A percentile compares a stretch with the other conserved stretches of the same genome.
Evolutionary conservation across 2,797 vertebrate genomes (phyloP).

Genomic region (Arctocebus calabarensis): DNA sequence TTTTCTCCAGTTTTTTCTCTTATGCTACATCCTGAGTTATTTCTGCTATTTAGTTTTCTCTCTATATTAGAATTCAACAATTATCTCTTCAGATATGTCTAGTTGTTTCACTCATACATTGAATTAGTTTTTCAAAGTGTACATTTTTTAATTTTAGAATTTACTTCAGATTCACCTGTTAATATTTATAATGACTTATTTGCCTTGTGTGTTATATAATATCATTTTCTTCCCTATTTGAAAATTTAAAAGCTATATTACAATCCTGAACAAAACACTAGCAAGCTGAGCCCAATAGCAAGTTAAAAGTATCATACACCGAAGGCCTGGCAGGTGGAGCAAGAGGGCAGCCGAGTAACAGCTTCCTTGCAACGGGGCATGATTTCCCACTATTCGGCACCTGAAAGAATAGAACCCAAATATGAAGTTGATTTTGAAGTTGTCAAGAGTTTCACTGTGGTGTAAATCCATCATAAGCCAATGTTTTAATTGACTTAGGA

Average conservation of each 20-base stretch:
- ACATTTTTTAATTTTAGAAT: neutral
- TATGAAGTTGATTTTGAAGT: no score
- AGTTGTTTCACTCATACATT: neutral
- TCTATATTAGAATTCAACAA: neutral
- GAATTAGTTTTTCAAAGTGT: slow-evolving; percentile 20
- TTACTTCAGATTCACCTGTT: neutral
- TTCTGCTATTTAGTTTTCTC: neutral
- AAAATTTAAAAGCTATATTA: neutral
- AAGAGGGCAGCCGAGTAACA: no score
- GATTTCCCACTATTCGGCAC: no score
- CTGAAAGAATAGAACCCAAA: no score
- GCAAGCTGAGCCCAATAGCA: neutral
- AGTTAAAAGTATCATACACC: neutral
- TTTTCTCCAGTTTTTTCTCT: neutral
- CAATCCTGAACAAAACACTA: neutral
- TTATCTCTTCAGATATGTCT: neutral
- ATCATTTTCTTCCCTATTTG: neutral
- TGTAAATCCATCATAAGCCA: no score
- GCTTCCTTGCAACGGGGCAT: no score
- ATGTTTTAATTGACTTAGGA: no score
- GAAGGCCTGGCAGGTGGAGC: no score
- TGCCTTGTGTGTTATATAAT: neutral
- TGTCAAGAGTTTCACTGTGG: no score
- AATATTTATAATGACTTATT: neutral
- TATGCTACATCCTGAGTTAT: neutral